Conservation (phyloP, 2,113 vertebrate genomes). For the Symphodus melops region DNA sequence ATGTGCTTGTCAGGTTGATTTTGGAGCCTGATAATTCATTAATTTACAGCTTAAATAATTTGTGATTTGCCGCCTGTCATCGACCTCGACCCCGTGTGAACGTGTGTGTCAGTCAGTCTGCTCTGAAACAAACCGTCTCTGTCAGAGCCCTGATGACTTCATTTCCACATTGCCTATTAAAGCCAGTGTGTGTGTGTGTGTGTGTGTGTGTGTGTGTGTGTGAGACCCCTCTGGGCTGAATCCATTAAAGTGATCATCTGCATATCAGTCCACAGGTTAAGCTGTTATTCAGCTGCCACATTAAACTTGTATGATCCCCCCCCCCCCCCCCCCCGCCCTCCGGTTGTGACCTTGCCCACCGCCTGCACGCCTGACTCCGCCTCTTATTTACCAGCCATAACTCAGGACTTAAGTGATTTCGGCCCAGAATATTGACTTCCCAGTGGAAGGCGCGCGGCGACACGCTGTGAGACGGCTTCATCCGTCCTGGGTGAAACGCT, state of each 20-base stretch:
- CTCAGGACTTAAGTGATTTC: conserved; percentile 3
- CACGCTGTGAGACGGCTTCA: background rate
- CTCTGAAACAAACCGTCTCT: background rate
- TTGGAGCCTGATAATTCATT: no score
- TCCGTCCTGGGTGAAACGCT: conserved; percentile 5
- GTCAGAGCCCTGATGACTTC: background rate
- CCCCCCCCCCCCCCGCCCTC: no score
- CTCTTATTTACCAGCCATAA: background rate
- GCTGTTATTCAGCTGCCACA: background rate
- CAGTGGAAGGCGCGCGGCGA: background rate
- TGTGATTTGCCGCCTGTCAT: no score
- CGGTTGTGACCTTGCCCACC: background rate
- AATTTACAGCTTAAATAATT: no score
- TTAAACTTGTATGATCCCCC: background rate
- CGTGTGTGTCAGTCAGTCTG: no score
- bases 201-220: no score
- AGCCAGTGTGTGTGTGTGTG: background rate
- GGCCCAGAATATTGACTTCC: conserved; percentile 5
- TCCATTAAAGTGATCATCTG: conserved; percentile 4
- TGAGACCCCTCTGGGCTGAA: background rate
- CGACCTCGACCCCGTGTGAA: no score
- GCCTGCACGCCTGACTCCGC: background rate
- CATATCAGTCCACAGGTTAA: conserved; percentile 6
- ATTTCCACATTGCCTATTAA: background rate
- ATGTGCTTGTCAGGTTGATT: no score